phyloP scores from a whole-genome alignment of 92 coral and sea anemone species.

The Umimayanthus chanpuru region DNA sequence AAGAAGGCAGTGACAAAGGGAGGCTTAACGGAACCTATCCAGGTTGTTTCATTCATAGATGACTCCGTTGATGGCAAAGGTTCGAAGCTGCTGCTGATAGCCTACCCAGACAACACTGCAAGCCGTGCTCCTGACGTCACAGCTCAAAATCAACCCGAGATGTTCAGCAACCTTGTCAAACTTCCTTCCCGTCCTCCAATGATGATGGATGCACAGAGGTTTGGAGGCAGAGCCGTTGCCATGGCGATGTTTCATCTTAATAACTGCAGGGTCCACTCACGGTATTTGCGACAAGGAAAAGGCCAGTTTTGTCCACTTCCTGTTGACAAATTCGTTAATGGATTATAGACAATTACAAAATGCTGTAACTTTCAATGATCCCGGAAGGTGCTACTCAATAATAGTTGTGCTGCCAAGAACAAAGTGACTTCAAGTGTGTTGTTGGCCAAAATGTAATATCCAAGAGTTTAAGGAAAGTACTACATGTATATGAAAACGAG shows the following conservation, averaged over 20 bases:
- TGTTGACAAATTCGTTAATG: neutral
- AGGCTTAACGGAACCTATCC: neutral
- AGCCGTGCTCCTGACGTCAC: conserved; percentile 14
- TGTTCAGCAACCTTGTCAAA: conserved; percentile 2
- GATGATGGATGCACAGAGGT: conserved; percentile 1
- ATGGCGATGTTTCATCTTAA: neutral
- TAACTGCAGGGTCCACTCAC: conserved; percentile 1
- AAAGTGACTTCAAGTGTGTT: too few relatives aligned
- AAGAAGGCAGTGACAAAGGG: neutral
- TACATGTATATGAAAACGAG: too few relatives aligned
- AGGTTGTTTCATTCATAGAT: neutral
- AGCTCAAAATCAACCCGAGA: conserved; percentile 2
- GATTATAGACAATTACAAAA: too few relatives aligned
- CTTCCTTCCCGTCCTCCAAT: conserved; percentile 9
- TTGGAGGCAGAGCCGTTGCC: neutral
- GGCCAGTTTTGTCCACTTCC: neutral
- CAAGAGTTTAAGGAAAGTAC: too few relatives aligned
- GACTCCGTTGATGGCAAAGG: neutral
- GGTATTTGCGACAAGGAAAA: neutral
- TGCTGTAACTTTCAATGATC: too few relatives aligned
- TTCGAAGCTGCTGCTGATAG: neutral
- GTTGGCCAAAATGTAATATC: too few relatives aligned
- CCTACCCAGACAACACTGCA: neutral
- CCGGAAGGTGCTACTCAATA: too few relatives aligned
- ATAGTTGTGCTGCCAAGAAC: too few relatives aligned